Percentiles rank a stretch among this genome's conserved stretches.
phyloP scores from a whole-genome alignment of 2,797 vertebrate species.

The Leucoraja ocellata region DNA sequence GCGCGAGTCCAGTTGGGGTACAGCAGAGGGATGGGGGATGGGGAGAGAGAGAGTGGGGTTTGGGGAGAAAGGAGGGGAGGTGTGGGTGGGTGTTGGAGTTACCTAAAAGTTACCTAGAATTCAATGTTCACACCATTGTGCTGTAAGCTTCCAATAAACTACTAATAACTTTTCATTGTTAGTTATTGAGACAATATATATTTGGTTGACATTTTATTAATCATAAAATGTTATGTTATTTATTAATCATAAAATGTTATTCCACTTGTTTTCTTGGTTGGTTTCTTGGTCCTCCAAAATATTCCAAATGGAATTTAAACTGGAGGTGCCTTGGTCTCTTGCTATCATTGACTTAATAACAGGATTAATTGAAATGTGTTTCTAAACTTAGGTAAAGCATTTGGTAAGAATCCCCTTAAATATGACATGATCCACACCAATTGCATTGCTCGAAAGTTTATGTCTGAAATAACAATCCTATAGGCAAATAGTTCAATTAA shows the following conservation, averaged over 20 bases:
- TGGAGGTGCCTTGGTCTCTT: background rate
- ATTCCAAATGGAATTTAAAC: too few relatives aligned
- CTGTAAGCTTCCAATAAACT: too few relatives aligned
- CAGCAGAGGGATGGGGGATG: too few relatives aligned
- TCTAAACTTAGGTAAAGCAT: background rate
- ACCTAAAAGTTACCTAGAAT: too few relatives aligned
- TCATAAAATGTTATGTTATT: conserved; percentile 30
- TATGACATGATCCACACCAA: background rate
- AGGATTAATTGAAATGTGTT: too few relatives aligned
- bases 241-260: conserved; percentile 32
- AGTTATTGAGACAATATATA: conserved; percentile 35
- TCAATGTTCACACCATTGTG: too few relatives aligned
- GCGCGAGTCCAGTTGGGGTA: too few relatives aligned
- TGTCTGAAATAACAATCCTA: background rate
- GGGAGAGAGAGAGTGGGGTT: too few relatives aligned
- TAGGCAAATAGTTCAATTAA: background rate
- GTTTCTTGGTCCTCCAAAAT: too few relatives aligned
- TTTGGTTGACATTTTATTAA: conserved; percentile 34
- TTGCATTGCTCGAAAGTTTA: background rate
- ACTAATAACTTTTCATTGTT: background rate
- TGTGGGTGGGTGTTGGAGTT: too few relatives aligned
- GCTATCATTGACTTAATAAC: conserved; percentile 4
- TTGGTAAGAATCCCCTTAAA: background rate
- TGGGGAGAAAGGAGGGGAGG: too few relatives aligned
- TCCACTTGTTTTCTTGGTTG: background rate